A percentile compares a stretch with the other conserved stretches of the same genome.
Evolutionary conservation across 2,797 vertebrate species (phyloP).

Genomic region (Rhodeus uyekii): DNA sequence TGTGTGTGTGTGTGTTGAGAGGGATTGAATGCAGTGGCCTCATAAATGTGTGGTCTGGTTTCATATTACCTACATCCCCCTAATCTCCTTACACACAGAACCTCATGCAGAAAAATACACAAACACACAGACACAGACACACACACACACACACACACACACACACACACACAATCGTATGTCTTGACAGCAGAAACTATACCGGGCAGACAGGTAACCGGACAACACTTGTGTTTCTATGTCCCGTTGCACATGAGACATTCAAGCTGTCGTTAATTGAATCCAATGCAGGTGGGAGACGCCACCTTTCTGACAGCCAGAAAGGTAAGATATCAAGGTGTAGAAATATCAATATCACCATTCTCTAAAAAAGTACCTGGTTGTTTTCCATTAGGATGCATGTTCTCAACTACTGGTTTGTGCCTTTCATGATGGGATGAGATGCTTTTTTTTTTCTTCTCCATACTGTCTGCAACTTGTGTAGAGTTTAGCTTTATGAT

Average conservation of each 20-base stretch:
- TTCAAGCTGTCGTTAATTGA: slow-evolving; percentile 74
- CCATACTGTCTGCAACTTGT: background rate
- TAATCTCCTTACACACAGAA: slow-evolving; percentile 63
- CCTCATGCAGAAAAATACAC: slow-evolving; percentile 34
- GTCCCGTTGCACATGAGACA: slow-evolving; percentile 61
- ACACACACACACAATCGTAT: background rate
- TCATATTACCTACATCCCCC: slow-evolving; percentile 67
- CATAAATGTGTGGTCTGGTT: slow-evolving; percentile 65
- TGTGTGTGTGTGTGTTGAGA: slow-evolving; percentile 17
- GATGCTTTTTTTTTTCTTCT: background rate
- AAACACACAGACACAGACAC: background rate
- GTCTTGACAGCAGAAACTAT: background rate
- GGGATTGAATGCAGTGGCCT: slow-evolving; percentile 36
- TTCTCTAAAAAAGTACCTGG: background rate
- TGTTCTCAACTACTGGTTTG: background rate
- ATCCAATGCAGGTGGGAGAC: slow-evolving; percentile 63
- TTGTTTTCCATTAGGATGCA: background rate
- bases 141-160: background rate
- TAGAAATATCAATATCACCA: background rate
- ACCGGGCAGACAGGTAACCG: slow-evolving; percentile 71
- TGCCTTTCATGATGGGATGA: background rate
- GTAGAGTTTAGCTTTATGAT: background rate
- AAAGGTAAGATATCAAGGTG: slow-evolving; percentile 23
- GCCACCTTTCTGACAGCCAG: slow-evolving; percentile 14
- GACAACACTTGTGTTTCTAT: slow-evolving; percentile 69